These are phyloP conservation scores for Arothron firmamentum DNA, from an alignment of 2,113 vertebrate genomes.

Conservation along the genomic window DNA sequence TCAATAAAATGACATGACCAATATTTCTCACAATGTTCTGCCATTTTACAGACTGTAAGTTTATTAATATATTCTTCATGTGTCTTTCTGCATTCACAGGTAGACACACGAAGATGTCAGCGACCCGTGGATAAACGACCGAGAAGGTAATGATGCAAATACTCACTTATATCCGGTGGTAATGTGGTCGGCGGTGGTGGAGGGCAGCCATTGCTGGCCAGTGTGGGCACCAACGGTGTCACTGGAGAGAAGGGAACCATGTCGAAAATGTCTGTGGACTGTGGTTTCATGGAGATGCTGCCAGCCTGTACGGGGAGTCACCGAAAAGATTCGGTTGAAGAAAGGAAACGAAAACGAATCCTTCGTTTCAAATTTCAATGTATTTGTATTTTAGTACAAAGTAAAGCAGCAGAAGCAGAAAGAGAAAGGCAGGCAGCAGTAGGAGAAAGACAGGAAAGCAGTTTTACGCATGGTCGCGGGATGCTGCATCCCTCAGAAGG, in stretches of 20 bases:
- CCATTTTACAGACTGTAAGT: no score
- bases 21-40: no score
- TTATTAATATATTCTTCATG: no score
- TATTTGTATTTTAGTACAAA: no score
- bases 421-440: conserved; percentile 6
- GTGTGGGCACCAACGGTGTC: conserved; percentile 81
- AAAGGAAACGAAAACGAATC: background rate
- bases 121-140: background rate
- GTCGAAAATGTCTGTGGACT: conserved; percentile 93
- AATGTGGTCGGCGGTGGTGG: conserved; percentile 83
- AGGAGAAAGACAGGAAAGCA: conserved; percentile 9
- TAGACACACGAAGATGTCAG: background rate
- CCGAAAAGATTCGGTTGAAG: conserved; percentile 1
- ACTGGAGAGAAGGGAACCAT: conserved; percentile 96
- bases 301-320: conserved; percentile 73
- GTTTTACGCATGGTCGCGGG: conserved; percentile 84
- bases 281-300: conserved; percentile 78
- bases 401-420: background rate
- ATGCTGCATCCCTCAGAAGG: conserved; percentile 78
- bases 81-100: background rate
- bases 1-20: no score
- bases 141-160: background rate
- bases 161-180: conserved; percentile 88
- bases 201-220: conserved; percentile 86
- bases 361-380: background rate